A percentile compares a stretch with the other conserved stretches of the same genome.
These are phyloP conservation scores for Lophius piscatorius DNA, from an alignment of 2,113 vertebrate species.

Conservation along the genomic window DNA sequence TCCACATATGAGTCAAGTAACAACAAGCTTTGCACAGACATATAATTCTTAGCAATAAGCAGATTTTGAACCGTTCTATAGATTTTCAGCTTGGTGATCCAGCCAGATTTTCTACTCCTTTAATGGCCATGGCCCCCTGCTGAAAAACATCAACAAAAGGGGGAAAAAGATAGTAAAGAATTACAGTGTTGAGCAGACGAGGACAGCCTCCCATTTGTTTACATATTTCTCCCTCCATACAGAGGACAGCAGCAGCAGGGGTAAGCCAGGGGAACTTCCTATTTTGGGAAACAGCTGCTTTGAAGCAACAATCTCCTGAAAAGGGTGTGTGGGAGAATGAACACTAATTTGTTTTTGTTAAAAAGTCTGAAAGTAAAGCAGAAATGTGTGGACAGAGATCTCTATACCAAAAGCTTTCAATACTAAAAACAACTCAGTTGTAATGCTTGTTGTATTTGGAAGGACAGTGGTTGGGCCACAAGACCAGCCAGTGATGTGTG, in stretches of 20 bases:
- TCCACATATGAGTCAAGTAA: neutral
- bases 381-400: neutral
- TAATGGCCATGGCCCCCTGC: conserved; percentile 14
- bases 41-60: neutral
- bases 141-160: conserved; percentile 46
- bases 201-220: conserved; percentile 56
- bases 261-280: conserved; percentile 51
- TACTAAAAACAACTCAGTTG: conserved; percentile 3
- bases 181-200: conserved; percentile 30
- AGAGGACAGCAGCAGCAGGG: conserved; percentile 37
- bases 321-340: conserved; percentile 12
- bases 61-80: neutral
- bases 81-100: conserved; percentile 7
- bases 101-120: neutral
- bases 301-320: conserved; percentile 50
- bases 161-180: conserved; percentile 26
- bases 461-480: conserved; percentile 35
- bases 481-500: conserved; percentile 22
- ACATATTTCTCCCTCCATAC: conserved; percentile 63
- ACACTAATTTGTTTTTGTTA: conserved; percentile 20
- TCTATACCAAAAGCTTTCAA: conserved; percentile 5
- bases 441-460: too few species aligned
- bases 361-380: conserved; percentile 8
- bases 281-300: conserved; percentile 72
- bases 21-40: neutral